Evolutionary conservation across 2,888 invertebrate species (phyloP).

Genomic region (Liodrosophila aerea): DNA sequence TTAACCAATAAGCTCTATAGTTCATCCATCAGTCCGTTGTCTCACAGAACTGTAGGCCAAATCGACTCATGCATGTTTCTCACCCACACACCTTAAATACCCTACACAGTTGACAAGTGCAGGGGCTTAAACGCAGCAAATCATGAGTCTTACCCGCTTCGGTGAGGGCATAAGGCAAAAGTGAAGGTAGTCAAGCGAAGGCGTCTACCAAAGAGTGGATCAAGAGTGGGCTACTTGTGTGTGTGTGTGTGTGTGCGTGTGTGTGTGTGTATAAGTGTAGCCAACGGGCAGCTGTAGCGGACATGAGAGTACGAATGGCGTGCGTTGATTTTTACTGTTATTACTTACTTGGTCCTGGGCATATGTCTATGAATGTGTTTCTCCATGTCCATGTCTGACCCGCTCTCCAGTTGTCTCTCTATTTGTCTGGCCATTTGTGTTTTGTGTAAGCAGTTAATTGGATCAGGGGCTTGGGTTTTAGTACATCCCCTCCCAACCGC

Average conservation of each 20-base stretch:
- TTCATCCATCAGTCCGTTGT: too few species aligned
- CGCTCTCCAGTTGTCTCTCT: slow-evolving; percentile 2
- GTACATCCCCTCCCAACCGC: not conserved
- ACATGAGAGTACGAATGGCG: slow-evolving; percentile 46
- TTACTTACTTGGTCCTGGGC: slow-evolving; percentile 40
- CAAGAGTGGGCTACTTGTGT: slow-evolving; percentile 10
- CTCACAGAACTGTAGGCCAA: too few species aligned
- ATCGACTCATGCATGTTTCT: too few species aligned
- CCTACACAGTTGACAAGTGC: slow-evolving; percentile 4
- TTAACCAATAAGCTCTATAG: too few species aligned
- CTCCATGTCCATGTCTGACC: slow-evolving; percentile 5
- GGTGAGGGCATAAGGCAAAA: slow-evolving; percentile 12
- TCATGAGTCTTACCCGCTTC: not conserved
- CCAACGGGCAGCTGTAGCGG: slow-evolving; percentile 54
- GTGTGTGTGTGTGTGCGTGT: slow-evolving; percentile 1
- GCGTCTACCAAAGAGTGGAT: slow-evolving; percentile 19
- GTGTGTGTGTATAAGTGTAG: slow-evolving; percentile 34
- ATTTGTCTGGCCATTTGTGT: slow-evolving; percentile 67
- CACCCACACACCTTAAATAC: too few species aligned
- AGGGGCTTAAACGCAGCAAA: too few species aligned
- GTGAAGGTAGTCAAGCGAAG: slow-evolving; percentile 35
- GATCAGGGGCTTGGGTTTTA: slow-evolving; percentile 58
- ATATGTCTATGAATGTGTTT: slow-evolving; percentile 51
- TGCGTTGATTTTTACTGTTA: slow-evolving; percentile 75
- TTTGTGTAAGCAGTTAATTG: slow-evolving; percentile 77